A percentile compares a stretch with the other conserved stretches of the same genome.
phyloP scores from a whole-genome alignment of 2,797 vertebrate species.

The Eidolon dupreanum region DNA sequence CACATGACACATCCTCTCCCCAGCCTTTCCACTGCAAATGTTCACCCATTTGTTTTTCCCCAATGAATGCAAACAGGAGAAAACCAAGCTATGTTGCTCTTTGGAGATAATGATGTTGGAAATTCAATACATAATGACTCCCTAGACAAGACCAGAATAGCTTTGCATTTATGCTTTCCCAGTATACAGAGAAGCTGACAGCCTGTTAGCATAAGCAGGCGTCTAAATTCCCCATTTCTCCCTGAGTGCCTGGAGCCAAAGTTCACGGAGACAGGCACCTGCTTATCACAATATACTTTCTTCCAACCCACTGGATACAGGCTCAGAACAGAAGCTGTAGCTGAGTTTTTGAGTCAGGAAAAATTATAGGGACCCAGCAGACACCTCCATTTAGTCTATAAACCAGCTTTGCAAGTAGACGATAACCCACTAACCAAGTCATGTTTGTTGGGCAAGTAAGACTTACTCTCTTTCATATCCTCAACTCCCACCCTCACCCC shows the following conservation, averaged over 20 bases:
- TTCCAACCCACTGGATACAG: neutral
- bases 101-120: slow-evolving; percentile 74
- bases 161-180: slow-evolving; percentile 25
- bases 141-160: slow-evolving; percentile 70
- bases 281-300: slow-evolving; percentile 43
- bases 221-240: neutral
- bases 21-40: neutral
- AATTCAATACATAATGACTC: slow-evolving; percentile 66
- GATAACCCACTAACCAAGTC: neutral
- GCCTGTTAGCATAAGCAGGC: slow-evolving; percentile 14
- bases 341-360: neutral
- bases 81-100: slow-evolving; percentile 58
- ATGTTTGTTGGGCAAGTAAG: neutral
- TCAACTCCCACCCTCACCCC: neutral
- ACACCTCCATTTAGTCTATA: neutral
- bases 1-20: neutral
- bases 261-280: slow-evolving; percentile 27
- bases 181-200: neutral
- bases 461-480: neutral
- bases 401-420: neutral
- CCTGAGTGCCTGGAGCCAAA: slow-evolving; percentile 12
- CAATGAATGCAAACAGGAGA: slow-evolving; percentile 33
- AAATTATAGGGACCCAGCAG: neutral
- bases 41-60: neutral
- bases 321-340: neutral